These are phyloP conservation scores for Fabriciana adippe DNA, from an alignment of 2,888 invertebrate species.

Conservation along the genomic window DNA sequence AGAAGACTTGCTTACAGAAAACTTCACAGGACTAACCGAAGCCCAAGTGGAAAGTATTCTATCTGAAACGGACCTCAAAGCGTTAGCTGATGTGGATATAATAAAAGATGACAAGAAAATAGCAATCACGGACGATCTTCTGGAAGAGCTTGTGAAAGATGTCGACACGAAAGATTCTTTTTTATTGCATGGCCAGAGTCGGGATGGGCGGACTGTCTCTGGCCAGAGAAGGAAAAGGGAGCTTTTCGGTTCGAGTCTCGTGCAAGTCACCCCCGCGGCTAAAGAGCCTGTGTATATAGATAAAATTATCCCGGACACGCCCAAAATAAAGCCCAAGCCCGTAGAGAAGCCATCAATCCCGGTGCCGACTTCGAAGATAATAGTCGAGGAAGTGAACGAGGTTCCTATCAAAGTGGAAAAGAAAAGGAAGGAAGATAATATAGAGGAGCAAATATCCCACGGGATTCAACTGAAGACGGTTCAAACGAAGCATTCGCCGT, in stretches of 20 bases:
- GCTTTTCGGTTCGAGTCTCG: constrained; percentile 62
- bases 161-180: constrained; percentile 66
- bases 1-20: constrained; percentile 58
- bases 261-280: constrained; percentile 53
- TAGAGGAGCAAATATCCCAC: constrained; percentile 55
- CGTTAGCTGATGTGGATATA: constrained; percentile 55
- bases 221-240: constrained; percentile 57
- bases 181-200: constrained; percentile 75
- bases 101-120: constrained; percentile 50
- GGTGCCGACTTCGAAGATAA: constrained; percentile 47
- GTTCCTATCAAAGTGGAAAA: constrained; percentile 47
- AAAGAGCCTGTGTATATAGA: constrained; percentile 57
- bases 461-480: constrained; percentile 65
- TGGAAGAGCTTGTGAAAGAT: constrained; percentile 57
- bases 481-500: constrained; percentile 65
- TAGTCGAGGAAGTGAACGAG: constrained; percentile 65
- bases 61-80: constrained; percentile 63
- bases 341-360: constrained; percentile 30
- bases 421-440: constrained; percentile 49
- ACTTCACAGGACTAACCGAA: constrained; percentile 64
- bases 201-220: constrained; percentile 70
- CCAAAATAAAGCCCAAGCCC: constrained; percentile 31
- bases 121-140: constrained; percentile 52
- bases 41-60: constrained; percentile 69
- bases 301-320: constrained; percentile 36